phyloP scores from a whole-genome alignment of 2,113 vertebrate species.

The Erythrocercus mccallii region DNA sequence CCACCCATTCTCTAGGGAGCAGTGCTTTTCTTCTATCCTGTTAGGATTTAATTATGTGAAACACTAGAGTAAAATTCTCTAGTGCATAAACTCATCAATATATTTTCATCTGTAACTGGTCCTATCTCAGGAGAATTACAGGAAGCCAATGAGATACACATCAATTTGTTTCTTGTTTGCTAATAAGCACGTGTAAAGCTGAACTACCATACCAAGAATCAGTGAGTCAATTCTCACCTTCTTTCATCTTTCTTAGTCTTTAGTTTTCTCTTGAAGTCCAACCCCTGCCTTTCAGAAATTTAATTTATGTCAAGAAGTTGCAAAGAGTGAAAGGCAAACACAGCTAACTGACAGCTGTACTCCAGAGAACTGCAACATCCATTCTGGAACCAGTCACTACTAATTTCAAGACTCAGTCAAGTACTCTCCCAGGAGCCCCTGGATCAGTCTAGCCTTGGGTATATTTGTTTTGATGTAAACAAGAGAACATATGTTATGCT shows the following conservation, averaged over 20 bases:
- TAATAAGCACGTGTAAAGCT: not conserved
- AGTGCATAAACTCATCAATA: not conserved
- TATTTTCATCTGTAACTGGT: not conserved
- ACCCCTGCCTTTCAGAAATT: not conserved
- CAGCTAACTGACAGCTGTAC: not conserved
- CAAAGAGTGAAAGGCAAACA: not conserved
- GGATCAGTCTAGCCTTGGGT: not conserved
- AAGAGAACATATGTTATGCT: not conserved
- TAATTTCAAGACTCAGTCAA: not conserved
- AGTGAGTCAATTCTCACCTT: not conserved
- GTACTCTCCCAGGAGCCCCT: not conserved
- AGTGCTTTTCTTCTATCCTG: not conserved
- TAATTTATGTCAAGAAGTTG: not conserved
- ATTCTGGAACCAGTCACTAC: not conserved
- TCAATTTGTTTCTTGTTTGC: not conserved
- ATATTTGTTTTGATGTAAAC: conserved; percentile 13
- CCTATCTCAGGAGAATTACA: conserved; percentile 11
- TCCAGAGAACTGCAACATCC: not conserved
- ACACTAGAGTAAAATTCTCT: not conserved
- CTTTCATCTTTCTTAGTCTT: not conserved
- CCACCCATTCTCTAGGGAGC: not conserved
- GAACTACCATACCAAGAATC: not conserved
- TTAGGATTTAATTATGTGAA: conserved; percentile 27
- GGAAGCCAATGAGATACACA: not conserved
- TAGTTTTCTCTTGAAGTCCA: not conserved